These are phyloP conservation scores for Drosophila kanapiae DNA, from an alignment of 1,140 invertebrate species.

Conservation along the genomic window DNA sequence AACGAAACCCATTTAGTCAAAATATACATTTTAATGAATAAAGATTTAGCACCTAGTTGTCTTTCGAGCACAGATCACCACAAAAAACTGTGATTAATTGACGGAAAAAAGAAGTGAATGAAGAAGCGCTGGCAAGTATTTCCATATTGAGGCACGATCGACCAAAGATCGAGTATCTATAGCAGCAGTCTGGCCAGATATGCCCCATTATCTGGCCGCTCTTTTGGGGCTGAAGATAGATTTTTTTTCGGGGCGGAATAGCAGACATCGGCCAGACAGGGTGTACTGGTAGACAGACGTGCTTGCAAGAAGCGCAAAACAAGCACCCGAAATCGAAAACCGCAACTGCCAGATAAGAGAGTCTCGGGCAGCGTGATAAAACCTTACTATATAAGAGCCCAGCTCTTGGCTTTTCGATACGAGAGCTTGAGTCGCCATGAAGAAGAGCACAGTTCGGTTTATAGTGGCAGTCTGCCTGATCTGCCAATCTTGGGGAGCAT, in stretches of 20 bases:
- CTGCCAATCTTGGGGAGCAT: background rate
- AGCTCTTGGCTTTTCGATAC: slow-evolving; percentile 13
- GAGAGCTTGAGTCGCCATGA: slow-evolving; percentile 33
- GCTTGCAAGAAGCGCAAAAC: slow-evolving; percentile 14
- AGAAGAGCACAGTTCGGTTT: slow-evolving; percentile 20
- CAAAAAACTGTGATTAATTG: slow-evolving; percentile 20
- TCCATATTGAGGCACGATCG: slow-evolving; percentile 37
- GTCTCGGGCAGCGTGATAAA: slow-evolving; percentile 26
- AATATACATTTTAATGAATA: slow-evolving; percentile 49
- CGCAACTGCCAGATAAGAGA: slow-evolving; percentile 39
- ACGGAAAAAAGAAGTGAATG: slow-evolving; percentile 45
- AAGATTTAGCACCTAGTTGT: slow-evolving; percentile 67
- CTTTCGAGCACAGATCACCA: slow-evolving; percentile 52
- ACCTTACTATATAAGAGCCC: slow-evolving; percentile 43
- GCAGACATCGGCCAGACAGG: slow-evolving; percentile 56
- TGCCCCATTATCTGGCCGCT: slow-evolving; percentile 27
- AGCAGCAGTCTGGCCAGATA: slow-evolving; percentile 18
- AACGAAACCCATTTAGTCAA: slow-evolving; percentile 36
- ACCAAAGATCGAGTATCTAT: slow-evolving; percentile 30
- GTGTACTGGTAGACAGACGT: slow-evolving; percentile 20
- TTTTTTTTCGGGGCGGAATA: slow-evolving; percentile 37
- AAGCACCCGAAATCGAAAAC: slow-evolving; percentile 31
- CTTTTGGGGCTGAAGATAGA: slow-evolving; percentile 14
- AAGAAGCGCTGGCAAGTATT: slow-evolving; percentile 26
- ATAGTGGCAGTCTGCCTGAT: slow-evolving; percentile 33